These are phyloP conservation scores for Dicrostonyx torquatus DNA, from an alignment of 2,797 vertebrate genomes.

Conservation along the genomic window DNA sequence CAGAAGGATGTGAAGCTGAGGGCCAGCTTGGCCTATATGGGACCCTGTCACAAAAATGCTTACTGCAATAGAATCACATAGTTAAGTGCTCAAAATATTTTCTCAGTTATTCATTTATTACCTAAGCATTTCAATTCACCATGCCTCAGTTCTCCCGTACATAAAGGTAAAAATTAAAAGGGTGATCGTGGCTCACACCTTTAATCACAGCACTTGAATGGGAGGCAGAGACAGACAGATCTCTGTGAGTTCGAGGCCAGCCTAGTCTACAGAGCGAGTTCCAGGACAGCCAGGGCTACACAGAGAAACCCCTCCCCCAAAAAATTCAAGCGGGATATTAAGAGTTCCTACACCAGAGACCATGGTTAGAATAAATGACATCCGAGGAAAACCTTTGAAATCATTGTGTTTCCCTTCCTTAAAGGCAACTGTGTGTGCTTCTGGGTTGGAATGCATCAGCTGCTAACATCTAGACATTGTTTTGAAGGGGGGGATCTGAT, in stretches of 20 bases:
- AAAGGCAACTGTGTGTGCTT: neutral
- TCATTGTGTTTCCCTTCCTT: neutral
- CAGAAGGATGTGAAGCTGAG: neutral
- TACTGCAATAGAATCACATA: neutral
- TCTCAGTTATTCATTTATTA: neutral
- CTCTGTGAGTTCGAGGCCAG: neutral
- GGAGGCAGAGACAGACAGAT: neutral
- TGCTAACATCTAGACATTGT: neutral
- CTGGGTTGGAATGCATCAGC: neutral
- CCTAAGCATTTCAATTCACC: neutral
- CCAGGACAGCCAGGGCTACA: neutral
- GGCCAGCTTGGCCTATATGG: neutral
- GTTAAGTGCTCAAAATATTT: neutral
- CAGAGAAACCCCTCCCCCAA: neutral
- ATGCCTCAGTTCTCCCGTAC: neutral
- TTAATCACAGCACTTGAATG: neutral
- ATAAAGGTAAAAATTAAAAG: neutral
- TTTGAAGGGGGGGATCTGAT: neutral
- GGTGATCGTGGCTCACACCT: neutral
- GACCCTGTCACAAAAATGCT: neutral
- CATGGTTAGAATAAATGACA: neutral
- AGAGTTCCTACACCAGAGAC: neutral
- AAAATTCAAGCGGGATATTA: neutral
- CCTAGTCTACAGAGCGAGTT: neutral
- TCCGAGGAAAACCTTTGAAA: neutral